phyloP scores from a whole-genome alignment of 1,140 invertebrate species.

The Plectrocnemia conspersa region DNA sequence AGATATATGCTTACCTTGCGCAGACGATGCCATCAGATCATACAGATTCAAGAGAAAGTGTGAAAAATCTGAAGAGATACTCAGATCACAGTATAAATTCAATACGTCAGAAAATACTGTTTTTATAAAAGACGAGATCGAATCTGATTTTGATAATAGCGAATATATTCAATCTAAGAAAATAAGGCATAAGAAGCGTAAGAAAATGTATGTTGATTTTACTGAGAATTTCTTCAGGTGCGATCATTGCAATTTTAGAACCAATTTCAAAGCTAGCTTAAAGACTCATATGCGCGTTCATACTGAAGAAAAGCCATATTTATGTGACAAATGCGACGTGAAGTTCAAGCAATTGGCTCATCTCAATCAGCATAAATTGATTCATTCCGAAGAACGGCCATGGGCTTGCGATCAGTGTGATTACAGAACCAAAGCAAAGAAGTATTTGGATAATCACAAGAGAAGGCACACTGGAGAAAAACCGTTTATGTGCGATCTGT shows the following conservation, averaged over 20 bases:
- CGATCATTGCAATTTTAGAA: constrained; percentile 36
- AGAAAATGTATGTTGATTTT: constrained; percentile 17
- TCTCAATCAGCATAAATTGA: constrained; percentile 49
- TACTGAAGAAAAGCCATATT: constrained; percentile 36
- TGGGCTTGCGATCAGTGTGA: constrained; percentile 40
- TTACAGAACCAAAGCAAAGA: constrained; percentile 21
- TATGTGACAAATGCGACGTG: constrained; percentile 41
- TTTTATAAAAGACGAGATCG: background rate
- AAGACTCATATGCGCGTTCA: constrained; percentile 23
- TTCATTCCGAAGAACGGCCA: constrained; percentile 49
- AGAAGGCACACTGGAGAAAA: constrained; percentile 26
- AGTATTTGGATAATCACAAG: constrained; percentile 23
- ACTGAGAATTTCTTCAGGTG: constrained; percentile 36
- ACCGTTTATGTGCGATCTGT: constrained; percentile 29
- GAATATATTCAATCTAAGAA: constrained; percentile 14
- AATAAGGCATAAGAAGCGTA: constrained; percentile 6
- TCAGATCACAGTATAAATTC: background rate
- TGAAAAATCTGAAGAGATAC: background rate
- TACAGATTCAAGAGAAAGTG: constrained; percentile 12
- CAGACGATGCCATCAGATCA: background rate
- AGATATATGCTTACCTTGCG: constrained; percentile 6
- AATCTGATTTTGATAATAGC: background rate
- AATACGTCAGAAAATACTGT: background rate
- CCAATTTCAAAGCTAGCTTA: constrained; percentile 18
- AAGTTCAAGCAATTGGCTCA: constrained; percentile 49